Evolutionary conservation across 2,797 vertebrate species (phyloP).

Genomic region (Rhinella marina): DNA sequence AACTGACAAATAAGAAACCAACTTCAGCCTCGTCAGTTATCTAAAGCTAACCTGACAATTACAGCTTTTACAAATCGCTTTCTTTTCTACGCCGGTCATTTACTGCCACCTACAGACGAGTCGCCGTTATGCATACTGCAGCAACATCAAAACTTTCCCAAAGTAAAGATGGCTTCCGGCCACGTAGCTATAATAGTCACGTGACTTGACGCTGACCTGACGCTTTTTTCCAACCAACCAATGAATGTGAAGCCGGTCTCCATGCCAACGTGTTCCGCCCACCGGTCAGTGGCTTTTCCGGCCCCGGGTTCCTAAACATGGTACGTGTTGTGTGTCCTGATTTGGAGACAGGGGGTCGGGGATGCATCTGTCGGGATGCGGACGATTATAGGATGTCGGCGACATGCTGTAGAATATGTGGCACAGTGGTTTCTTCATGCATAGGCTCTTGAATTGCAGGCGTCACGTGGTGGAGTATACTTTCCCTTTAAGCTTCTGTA

Average conservation of each 20-base stretch:
- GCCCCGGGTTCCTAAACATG: conserved; percentile 48
- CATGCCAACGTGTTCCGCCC: conserved; percentile 55
- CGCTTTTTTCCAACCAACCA: neutral
- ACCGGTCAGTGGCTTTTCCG: conserved; percentile 30
- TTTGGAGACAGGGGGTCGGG: neutral
- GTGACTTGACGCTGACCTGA: neutral
- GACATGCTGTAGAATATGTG: neutral
- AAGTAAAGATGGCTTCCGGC: conserved; percentile 42
- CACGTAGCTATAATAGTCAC: conserved; percentile 25
- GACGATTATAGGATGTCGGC: neutral
- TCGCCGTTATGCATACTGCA: neutral
- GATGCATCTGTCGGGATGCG: neutral
- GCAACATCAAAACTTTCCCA: neutral
- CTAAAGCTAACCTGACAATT: neutral
- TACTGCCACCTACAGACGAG: neutral
- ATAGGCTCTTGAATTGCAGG: neutral
- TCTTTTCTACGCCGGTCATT: neutral
- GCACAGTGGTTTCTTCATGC: neutral
- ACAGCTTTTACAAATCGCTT: neutral
- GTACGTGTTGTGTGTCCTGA: conserved; percentile 25
- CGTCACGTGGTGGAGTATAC: neutral
- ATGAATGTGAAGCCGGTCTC: conserved; percentile 17
- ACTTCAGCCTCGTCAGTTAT: too few species aligned
- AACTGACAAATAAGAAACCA: too few species aligned
- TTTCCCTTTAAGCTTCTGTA: neutral